These are phyloP conservation scores for Xenopus laevis DNA, from an alignment of 2,113 vertebrate species.

Conservation along the genomic window DNA sequence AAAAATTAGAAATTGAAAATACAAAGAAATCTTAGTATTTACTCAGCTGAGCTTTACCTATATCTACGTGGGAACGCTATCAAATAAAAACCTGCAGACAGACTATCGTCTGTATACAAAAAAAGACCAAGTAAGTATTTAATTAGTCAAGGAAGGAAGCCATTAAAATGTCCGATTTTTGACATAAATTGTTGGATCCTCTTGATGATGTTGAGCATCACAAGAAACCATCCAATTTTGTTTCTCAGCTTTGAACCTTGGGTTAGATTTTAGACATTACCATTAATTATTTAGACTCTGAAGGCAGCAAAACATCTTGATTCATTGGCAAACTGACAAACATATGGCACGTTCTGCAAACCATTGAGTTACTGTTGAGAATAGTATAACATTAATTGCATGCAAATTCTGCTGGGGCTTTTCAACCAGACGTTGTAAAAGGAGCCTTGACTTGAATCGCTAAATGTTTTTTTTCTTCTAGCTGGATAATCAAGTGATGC, in stretches of 20 bases:
- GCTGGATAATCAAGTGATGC: slow-evolving; percentile 55
- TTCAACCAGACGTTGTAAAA: slow-evolving; percentile 61
- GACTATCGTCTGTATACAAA: slow-evolving; percentile 18
- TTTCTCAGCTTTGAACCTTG: slow-evolving; percentile 62
- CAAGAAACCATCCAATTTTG: slow-evolving; percentile 53
- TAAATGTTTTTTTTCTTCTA: slow-evolving; percentile 35
- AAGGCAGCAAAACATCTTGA: slow-evolving; percentile 74
- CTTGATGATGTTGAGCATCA: slow-evolving; percentile 51
- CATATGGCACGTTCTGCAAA: slow-evolving; percentile 75
- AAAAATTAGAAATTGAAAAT: too few species aligned
- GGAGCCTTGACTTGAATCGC: slow-evolving; percentile 49
- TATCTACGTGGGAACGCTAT: slow-evolving; percentile 6
- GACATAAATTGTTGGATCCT: slow-evolving; percentile 50
- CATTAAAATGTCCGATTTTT: slow-evolving; percentile 50
- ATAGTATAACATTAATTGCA: slow-evolving; percentile 69
- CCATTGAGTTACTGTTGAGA: slow-evolving; percentile 66
- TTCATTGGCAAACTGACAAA: slow-evolving; percentile 79
- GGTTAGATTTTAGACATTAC: slow-evolving; percentile 72
- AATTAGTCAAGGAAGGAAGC: slow-evolving; percentile 24
- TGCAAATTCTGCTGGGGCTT: slow-evolving; percentile 65
- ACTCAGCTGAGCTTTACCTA: background rate
- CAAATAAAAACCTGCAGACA: slow-evolving; percentile 2
- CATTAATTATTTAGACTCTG: slow-evolving; percentile 77
- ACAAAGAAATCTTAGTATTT: too few species aligned
- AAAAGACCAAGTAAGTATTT: slow-evolving; percentile 25